Evolutionary conservation across 2,888 invertebrate species (phyloP), one percentile per base, ranked within the genome.

Genomic region (Chrysotoxum bicinctum): DNA sequence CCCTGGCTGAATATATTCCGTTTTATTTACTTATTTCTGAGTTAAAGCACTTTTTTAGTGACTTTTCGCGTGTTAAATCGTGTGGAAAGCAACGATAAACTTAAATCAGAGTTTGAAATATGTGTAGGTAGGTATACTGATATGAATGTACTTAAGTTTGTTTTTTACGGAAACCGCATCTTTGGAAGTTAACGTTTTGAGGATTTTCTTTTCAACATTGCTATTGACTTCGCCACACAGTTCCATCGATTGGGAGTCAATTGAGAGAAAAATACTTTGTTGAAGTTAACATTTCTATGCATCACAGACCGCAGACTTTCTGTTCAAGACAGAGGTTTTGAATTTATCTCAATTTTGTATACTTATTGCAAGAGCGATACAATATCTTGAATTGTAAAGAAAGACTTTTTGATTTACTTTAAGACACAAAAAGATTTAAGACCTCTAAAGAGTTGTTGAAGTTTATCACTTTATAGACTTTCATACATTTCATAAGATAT

Each of bases 71-170:
- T 52, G 30, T 37, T 84, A 66, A 84, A 84, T 84, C 69, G 74
- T 80, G 75, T 69, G 75, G 84, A 84, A 84, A 66, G 75, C 37
- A 45, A 50, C 70, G 84, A 84, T 84, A 84, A 80, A 80, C 70
- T 72, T 72, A 52, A 52, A 58, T 40, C 30, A 26, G 43, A 45
- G 21, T 58, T 60, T 77, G 43, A 77, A 77, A 66, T 76, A 21
- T 26, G 1, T 12, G 58, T 62, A 62, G 14, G 1, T 4, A 40
- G 5, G 40, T 40, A 40, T n/a, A n/a, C n/a, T n/a, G n/a, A n/a
- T n/a, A 19, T 43, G 8, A 19, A 43, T 43, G 9, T 43, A 8
- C 0, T 2, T 40, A n/a, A 45, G 77, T 69, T 64, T 78, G 78
- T 56, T 74, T 83, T 48, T n/a, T n/a, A n/a, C 30, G 64, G 50